phyloP scores from a whole-genome alignment of 1,140 invertebrate genomes.

The Drosophila sturtevanti region DNA sequence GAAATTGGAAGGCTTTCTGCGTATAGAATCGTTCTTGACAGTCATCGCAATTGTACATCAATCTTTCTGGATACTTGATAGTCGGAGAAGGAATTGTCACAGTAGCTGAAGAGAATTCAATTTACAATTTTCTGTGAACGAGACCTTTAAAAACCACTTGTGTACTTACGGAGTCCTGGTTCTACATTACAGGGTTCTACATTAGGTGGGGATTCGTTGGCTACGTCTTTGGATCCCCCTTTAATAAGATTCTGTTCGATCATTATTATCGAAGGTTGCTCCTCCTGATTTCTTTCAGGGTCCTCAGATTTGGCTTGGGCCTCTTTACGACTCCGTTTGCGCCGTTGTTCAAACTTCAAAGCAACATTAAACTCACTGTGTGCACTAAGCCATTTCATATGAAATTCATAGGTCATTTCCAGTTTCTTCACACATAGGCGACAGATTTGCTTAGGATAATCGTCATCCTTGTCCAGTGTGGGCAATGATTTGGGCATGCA shows the following conservation, averaged over 20 bases:
- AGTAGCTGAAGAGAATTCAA: not conserved
- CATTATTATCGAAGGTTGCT: not conserved
- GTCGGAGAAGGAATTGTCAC: not conserved
- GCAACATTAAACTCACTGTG: conserved; percentile 64
- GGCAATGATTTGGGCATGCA: conserved; percentile 46
- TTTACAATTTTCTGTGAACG: no score
- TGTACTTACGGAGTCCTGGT: not conserved
- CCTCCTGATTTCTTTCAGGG: not conserved
- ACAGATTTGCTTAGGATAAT: conserved; percentile 69
- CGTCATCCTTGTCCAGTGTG: conserved; percentile 21
- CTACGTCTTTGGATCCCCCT: not conserved
- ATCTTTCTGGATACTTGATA: not conserved
- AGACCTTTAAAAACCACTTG: not conserved
- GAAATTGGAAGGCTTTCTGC: conserved; percentile 32
- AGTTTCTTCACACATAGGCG: conserved; percentile 58
- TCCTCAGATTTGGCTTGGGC: not conserved
- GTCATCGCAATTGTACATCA: conserved; percentile 8
- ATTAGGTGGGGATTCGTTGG: not conserved
- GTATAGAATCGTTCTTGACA: conserved; percentile 30
- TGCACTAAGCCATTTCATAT: conserved; percentile 47
- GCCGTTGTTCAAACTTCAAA: conserved; percentile 54
- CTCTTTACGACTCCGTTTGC: conserved; percentile 34
- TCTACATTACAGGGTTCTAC: not conserved
- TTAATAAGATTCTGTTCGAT: not conserved
- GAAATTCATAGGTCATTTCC: conserved; percentile 53